Conservation (phyloP, 2,797 vertebrate genomes). For the Anomalospiza imberbis region DNA sequence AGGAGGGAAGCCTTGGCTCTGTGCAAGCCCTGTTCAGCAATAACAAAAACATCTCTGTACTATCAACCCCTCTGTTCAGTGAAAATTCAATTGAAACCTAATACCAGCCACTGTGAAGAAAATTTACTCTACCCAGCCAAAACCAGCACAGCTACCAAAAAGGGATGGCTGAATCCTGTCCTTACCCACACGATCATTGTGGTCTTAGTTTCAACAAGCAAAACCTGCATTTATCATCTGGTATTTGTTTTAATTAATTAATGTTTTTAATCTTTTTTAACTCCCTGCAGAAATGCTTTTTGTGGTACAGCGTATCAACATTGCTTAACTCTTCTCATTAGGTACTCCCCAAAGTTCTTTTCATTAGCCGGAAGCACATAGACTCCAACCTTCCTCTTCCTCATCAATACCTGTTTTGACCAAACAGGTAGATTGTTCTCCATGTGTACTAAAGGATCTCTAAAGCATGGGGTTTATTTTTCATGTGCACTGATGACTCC, state of each 20-base stretch:
- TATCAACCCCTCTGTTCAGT: neutral
- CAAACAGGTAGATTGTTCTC: neutral
- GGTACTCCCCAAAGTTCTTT: neutral
- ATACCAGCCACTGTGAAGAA: neutral
- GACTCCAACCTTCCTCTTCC: neutral
- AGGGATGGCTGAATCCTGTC: neutral
- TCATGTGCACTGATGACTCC: accelerated
- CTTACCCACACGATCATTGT: neutral
- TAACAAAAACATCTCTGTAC: neutral
- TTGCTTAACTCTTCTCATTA: neutral
- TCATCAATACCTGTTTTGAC: neutral
- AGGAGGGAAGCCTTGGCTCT: neutral
- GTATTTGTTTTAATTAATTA: neutral
- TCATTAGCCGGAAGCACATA: neutral
- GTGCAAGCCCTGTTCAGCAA: neutral
- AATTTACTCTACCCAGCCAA: neutral
- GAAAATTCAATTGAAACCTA: neutral
- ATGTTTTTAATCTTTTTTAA: neutral
- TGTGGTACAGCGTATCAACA: neutral
- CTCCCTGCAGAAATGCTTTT: neutral
- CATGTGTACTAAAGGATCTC: neutral
- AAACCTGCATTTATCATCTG: neutral
- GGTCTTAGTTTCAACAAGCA: neutral
- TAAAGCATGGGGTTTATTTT: neutral
- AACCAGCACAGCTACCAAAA: neutral